Percentiles rank a stretch among this genome's conserved stretches.
phyloP scores from a whole-genome alignment of 1,140 invertebrate species.

The Wasmannia auropunctata region DNA sequence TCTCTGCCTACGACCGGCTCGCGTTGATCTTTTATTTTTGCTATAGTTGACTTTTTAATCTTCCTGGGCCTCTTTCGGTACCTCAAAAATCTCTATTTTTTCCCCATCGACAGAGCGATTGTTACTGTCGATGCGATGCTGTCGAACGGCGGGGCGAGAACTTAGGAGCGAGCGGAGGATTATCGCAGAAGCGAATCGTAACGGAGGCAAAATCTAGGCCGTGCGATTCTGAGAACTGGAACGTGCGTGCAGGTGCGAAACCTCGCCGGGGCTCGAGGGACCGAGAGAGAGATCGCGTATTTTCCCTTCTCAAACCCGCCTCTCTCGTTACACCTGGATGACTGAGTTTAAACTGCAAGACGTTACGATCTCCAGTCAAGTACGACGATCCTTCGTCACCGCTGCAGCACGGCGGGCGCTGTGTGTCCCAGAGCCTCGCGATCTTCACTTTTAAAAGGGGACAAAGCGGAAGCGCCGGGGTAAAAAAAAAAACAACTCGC shows the following conservation, averaged over 20 bases:
- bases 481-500: not conserved
- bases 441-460: not conserved
- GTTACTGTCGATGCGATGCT: not conserved
- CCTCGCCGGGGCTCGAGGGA: conserved; percentile 52
- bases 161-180: not conserved
- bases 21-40: conserved; percentile 35
- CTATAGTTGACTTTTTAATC: conserved; percentile 39
- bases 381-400: not conserved
- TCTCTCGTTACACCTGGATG: conserved; percentile 49
- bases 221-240: conserved; percentile 74
- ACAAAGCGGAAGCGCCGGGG: not conserved
- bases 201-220: conserved; percentile 64
- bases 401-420: not conserved
- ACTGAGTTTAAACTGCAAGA: not conserved
- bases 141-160: not conserved
- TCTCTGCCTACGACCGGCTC: not conserved
- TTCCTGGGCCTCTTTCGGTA: not conserved
- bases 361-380: not conserved
- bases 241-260: conserved; percentile 74
- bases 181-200: conserved; percentile 38
- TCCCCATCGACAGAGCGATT: not conserved
- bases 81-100: conserved; percentile 11
- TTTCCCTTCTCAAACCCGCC: conserved; percentile 55
- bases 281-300: conserved; percentile 23
- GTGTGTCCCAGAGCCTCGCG: too few relatives aligned